phyloP scores from a whole-genome alignment of 2,888 invertebrate genomes.

The Clostera curtula region DNA sequence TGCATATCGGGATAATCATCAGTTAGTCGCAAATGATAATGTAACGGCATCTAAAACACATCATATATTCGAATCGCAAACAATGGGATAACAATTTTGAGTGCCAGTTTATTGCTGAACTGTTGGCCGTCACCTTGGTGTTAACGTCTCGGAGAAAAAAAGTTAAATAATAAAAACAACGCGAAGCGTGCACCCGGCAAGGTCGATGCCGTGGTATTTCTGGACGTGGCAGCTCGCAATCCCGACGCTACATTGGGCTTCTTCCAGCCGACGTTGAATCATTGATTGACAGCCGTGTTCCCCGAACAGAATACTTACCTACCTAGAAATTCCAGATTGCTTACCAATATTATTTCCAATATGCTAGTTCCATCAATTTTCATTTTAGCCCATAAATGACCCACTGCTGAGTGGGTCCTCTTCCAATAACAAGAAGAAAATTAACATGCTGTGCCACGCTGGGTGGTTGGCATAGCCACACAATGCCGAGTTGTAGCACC shows the following conservation, averaged over 20 bases:
- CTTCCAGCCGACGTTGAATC: conserved; percentile 44
- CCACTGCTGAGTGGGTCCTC: too few relatives aligned
- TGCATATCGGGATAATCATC: too few relatives aligned
- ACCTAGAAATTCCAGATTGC: too few relatives aligned
- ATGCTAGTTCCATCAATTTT: background rate
- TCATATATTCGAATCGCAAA: too few relatives aligned
- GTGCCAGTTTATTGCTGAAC: conserved; percentile 13
- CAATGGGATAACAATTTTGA: conserved; percentile 3
- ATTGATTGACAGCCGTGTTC: conserved; percentile 54
- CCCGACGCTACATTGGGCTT: conserved; percentile 33
- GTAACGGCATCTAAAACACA: too few relatives aligned
- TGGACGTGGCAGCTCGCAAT: conserved; percentile 48
- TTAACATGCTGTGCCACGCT: too few relatives aligned
- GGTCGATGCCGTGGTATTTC: conserved; percentile 68
- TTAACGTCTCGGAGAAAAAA: conserved; percentile 48
- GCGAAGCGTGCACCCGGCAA: conserved; percentile 59
- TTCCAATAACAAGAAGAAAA: too few relatives aligned
- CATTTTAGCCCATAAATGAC: too few relatives aligned
- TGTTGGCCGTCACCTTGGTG: conserved; percentile 60
- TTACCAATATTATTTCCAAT: conserved; percentile 8
- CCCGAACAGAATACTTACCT: conserved; percentile 35
- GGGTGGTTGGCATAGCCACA: too few relatives aligned
- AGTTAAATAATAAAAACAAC: conserved; percentile 63
- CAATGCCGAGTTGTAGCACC: too few relatives aligned
- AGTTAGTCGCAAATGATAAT: too few relatives aligned